Evolutionary conservation across 2,797 vertebrate genomes (phyloP).

Genomic region (Apodemus agrarius): DNA sequence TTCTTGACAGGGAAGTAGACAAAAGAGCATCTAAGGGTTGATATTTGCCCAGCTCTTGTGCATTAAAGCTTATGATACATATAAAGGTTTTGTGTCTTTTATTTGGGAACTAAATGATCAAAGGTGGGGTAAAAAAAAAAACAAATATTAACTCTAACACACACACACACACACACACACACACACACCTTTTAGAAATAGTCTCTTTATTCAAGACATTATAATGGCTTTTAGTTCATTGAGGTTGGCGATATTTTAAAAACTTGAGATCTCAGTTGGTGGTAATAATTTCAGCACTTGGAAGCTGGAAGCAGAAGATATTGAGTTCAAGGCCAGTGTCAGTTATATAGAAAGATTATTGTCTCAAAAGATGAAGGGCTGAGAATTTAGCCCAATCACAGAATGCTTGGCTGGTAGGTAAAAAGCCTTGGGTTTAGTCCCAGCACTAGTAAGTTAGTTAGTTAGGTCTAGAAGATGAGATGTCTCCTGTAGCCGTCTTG

Average conservation of each 20-base stretch:
- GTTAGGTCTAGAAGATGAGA: slow-evolving; percentile 17
- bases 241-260: slow-evolving; percentile 12
- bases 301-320: neutral
- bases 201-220: neutral
- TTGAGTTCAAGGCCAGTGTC: neutral
- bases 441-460: neutral
- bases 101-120: neutral
- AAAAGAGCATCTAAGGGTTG: neutral
- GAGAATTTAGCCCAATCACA: neutral
- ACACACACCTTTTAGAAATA: neutral
- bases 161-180: no score
- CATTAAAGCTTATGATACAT: neutral
- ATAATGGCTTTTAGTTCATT: slow-evolving; percentile 19
- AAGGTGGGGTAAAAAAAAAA: neutral
- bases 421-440: neutral
- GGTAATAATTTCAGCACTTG: neutral
- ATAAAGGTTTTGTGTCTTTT: neutral
- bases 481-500: neutral
- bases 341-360: neutral
- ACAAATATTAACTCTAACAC: neutral
- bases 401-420: neutral
- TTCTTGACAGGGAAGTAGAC: neutral
- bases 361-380: neutral
- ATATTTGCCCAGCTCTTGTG: neutral
- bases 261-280: neutral